Evolutionary conservation across 2,888 invertebrate genomes (phyloP).

Genomic region (Exephanes ischioxanthus): DNA sequence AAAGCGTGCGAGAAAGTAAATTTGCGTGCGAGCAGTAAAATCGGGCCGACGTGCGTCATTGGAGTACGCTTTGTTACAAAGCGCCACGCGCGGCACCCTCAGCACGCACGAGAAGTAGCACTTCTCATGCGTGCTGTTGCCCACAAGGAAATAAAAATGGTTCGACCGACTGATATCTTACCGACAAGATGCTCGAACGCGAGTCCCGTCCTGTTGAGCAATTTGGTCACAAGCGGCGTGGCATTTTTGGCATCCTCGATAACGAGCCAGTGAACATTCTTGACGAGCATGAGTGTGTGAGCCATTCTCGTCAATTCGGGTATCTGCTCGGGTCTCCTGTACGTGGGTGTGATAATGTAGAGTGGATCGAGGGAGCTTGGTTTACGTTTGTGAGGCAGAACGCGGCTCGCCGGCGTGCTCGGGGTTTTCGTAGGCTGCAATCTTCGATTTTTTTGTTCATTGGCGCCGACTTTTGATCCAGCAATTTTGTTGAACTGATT

Average conservation of each 20-base stretch:
- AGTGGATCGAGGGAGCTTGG: conserved; percentile 83
- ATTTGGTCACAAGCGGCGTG: conserved; percentile 85
- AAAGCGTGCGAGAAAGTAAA: no score
- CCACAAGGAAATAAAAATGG: not conserved
- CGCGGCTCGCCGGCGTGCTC: conserved; percentile 1
- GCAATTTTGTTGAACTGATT: conserved; percentile 73
- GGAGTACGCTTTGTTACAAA: no score
- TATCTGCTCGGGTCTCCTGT: conserved; percentile 91
- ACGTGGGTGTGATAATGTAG: conserved; percentile 91
- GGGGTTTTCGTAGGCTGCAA: conserved; percentile 37
- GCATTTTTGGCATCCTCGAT: conserved; percentile 89
- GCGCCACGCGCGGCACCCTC: no score
- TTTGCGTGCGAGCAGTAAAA: no score
- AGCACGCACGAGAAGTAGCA: no score
- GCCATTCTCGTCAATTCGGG: conserved; percentile 92
- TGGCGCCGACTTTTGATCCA: conserved; percentile 10
- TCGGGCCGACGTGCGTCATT: no score
- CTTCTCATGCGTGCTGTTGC: no score
- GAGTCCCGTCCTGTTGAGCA: conserved; percentile 86
- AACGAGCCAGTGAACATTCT: conserved; percentile 90
- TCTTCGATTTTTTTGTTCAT: conserved; percentile 31
- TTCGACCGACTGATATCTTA: conserved; percentile 78
- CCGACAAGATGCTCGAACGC: conserved; percentile 87
- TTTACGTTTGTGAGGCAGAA: conserved; percentile 9
- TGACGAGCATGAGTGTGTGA: conserved; percentile 89